Evolutionary conservation across 2,113 vertebrate genomes (phyloP), one percentile per base, ranked within the genome.

Genomic region (Laticauda laticaudata): DNA sequence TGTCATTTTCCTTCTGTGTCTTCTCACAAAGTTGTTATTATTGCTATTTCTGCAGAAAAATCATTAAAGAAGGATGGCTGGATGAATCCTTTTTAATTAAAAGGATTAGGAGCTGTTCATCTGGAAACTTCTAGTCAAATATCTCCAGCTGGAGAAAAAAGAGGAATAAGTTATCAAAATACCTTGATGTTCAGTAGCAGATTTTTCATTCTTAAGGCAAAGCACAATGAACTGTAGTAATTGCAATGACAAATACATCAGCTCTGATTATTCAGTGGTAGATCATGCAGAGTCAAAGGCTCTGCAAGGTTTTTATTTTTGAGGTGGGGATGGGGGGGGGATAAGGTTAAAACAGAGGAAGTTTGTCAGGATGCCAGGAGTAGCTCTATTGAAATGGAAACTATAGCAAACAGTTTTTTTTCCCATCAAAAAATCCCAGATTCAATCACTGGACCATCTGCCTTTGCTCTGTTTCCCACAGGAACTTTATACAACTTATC

Each of bases 331-430:
- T n/a, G n/a, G n/a, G n/a, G 4, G 15, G 14, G 15, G 2, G 21
- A 18, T 69, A 69, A 81, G 34, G 34, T 39, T 43, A 34, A 75
- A 75, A 39, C n/a, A 43, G 39, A 90, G 23, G n/a, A 90, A 43
- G 56, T 87, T 87, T 93, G 75, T 61, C 61, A 90, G 55, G 69
- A 90, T 45, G 51, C 56, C 48, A 39, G 89, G 56, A 29, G 56
- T 86, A 54, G 56, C 45, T 86, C n/a, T 59, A 87, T 87, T 93
- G 81, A 93, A 87, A 93, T 61, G 75, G 75, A 90, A 90, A 93
- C 43, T 87, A 89, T 90, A 90, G 89, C 92, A 87, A 54, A 90
- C 39, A 81, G 7, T 88, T 81, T 39, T 81, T 81, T 81, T 9
- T 0, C 18, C 21, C 64, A 88, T 43, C 43, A 26, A 64, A 45